These are phyloP conservation scores for Arothron firmamentum DNA, from an alignment of 2,113 vertebrate species.

Conservation along the genomic window DNA sequence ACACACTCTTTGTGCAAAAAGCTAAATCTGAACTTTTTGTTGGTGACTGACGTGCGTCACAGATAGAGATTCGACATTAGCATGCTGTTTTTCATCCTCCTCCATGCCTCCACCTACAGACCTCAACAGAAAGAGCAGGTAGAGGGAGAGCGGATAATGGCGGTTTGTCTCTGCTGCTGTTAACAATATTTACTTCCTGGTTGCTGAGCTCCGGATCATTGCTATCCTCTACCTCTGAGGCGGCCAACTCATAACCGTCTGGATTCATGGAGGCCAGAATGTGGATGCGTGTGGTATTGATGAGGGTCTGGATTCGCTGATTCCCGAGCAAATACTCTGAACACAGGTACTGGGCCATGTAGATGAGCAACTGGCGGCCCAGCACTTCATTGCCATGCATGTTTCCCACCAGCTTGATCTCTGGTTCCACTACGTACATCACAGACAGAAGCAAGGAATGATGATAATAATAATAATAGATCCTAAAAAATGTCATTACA, in stretches of 20 bases:
- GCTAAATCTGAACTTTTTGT: neutral
- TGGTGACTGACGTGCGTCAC: neutral
- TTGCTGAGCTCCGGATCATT: slow-evolving; percentile 74
- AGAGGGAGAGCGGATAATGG: slow-evolving; percentile 53
- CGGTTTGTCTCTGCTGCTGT: slow-evolving; percentile 50
- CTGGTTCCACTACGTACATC: slow-evolving; percentile 84
- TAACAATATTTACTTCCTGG: slow-evolving; percentile 81
- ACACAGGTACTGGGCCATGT: slow-evolving; percentile 90
- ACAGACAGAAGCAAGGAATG: neutral
- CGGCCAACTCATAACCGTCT: slow-evolving; percentile 92
- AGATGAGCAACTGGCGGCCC: slow-evolving; percentile 89
- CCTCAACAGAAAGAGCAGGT: slow-evolving; percentile 4
- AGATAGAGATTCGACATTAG: too few species aligned
- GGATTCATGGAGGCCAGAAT: slow-evolving; percentile 96
- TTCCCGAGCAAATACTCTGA: slow-evolving; percentile 88
- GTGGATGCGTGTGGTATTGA: slow-evolving; percentile 93
- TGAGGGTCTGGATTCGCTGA: slow-evolving; percentile 82
- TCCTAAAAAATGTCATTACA: neutral
- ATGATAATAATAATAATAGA: neutral
- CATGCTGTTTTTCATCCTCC: neutral
- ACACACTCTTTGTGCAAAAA: neutral
- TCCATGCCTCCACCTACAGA: slow-evolving; percentile 27
- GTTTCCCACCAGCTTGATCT: slow-evolving; percentile 92
- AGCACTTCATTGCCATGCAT: slow-evolving; percentile 97
- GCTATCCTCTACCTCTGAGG: slow-evolving; percentile 86